Base-by-base conservation (phyloP, 2,888 invertebrate genomes). In the Tinea pellionella region DNA sequence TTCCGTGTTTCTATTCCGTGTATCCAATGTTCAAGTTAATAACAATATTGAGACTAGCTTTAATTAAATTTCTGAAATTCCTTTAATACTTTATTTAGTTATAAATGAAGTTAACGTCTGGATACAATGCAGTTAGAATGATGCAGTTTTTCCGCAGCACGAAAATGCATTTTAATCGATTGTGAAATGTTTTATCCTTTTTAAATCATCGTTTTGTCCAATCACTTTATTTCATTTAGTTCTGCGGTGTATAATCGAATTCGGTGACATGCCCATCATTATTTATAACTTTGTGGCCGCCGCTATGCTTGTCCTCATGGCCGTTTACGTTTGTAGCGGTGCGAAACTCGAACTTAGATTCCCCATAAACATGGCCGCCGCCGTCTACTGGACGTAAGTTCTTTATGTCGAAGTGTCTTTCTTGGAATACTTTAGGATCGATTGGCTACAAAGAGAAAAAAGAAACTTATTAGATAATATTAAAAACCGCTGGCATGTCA, bases 251-350 rank as follows among this genome's bases (percentile, higher is more conserved):
- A 62, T 77, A 74, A 53, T 75, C 73, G 65, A 90, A 92, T 63
- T 90, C 89, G 9, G 89, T 85, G 59, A 94, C 76, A 69, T 89
- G 90, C 61, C 94, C 94, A 69, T 94, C 92, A 64, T 93, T 89
- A 73, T 94, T 93, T 61, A 93, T 78, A 15, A 92, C 88, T 19
- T 92, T 91, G 47, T 90, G 85, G 0, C 93, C 91, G 13, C 89
- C 88, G 64, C 91, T 90, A 63, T 88, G 85, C 58, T 83, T 81
- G 13, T 78, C 77, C 47, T 84, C 88, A 64, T 90, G 85, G 1
- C 94, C 94, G 69, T 92, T 88, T 60, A 89, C 69, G 67, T 90
- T 87, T 0, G 84, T 73, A 3, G 89, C 89, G 8, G 85, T 77
- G 61, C 90, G 90, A 71, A 84, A 90, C 13, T 91, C 90, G 62